A percentile compares a stretch with the other conserved stretches of the same genome.
phyloP scores from a whole-genome alignment of 2,113 vertebrate species.

The Ophiodon elongatus region DNA sequence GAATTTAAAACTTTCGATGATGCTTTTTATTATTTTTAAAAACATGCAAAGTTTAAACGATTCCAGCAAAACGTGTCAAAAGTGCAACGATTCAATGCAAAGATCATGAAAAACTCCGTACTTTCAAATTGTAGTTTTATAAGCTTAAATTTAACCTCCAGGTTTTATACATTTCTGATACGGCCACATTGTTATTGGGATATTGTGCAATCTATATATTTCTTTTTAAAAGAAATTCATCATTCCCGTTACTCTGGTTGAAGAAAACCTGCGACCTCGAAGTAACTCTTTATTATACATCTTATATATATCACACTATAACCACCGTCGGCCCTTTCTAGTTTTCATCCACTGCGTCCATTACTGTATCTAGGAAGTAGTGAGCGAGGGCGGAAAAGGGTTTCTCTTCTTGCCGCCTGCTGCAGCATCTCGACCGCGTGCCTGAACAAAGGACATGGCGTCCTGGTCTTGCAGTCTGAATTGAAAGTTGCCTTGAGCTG shows the following conservation, averaged over 20 bases:
- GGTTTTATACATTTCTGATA: constrained; percentile 1
- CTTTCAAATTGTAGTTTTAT: neutral
- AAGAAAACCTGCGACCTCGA: neutral
- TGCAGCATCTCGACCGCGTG: too few species aligned
- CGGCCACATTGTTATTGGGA: neutral
- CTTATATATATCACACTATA: too few species aligned
- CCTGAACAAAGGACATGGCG: neutral
- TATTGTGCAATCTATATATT: neutral
- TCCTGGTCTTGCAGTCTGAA: constrained; percentile 21
- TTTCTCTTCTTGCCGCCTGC: too few species aligned
- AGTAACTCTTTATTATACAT: neutral
- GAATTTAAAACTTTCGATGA: neutral
- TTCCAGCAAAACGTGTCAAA: neutral
- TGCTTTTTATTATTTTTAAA: neutral
- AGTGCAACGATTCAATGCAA: constrained; percentile 61
- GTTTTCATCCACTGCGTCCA: too few species aligned
- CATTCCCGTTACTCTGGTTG: neutral
- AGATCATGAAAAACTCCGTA: neutral
- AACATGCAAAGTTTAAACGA: neutral
- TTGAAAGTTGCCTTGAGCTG: constrained; percentile 1
- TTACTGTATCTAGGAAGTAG: neutral
- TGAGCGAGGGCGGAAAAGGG: too few species aligned
- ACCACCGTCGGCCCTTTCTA: neutral
- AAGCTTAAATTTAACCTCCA: neutral
- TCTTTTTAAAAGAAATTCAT: neutral